A percentile compares a stretch with the other conserved stretches of the same genome.
Evolutionary conservation across 2,113 vertebrate genomes (phyloP).

Genomic region (Rhabdornis inornatus): DNA sequence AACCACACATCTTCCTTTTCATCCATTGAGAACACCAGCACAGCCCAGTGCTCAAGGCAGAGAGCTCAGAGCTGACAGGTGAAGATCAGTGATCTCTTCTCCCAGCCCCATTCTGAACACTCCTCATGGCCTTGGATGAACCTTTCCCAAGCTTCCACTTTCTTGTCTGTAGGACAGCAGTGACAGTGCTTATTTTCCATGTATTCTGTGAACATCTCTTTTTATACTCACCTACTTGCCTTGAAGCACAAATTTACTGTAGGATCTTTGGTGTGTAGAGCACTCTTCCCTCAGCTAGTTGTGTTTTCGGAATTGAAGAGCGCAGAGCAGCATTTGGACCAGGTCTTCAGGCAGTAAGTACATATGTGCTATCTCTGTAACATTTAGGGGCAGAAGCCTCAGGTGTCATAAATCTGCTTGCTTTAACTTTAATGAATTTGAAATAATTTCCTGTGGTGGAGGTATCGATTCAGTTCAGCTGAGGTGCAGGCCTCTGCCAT

Average conservation of each 20-base stretch:
- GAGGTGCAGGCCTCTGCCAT: background rate
- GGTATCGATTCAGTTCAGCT: background rate
- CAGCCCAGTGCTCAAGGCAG: background rate
- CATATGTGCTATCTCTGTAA: background rate
- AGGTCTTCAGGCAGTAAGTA: background rate
- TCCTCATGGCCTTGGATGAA: background rate
- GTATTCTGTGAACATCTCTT: background rate
- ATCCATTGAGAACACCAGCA: fast-evolving
- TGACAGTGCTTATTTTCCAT: background rate
- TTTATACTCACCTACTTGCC: background rate
- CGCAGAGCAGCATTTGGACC: background rate
- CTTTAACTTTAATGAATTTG: background rate
- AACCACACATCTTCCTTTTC: background rate
- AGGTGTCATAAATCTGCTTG: background rate
- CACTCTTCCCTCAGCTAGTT: background rate
- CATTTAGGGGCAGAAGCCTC: background rate
- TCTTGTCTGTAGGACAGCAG: background rate
- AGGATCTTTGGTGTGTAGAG: background rate
- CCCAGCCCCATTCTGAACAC: background rate
- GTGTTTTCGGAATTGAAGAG: background rate
- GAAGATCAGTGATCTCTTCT: background rate
- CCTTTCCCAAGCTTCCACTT: background rate
- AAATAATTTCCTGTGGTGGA: background rate
- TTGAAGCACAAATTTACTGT: background rate
- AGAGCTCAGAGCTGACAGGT: background rate